phyloP scores from a whole-genome alignment of 2,888 invertebrate genomes.

The Eustalomyia histrio region DNA sequence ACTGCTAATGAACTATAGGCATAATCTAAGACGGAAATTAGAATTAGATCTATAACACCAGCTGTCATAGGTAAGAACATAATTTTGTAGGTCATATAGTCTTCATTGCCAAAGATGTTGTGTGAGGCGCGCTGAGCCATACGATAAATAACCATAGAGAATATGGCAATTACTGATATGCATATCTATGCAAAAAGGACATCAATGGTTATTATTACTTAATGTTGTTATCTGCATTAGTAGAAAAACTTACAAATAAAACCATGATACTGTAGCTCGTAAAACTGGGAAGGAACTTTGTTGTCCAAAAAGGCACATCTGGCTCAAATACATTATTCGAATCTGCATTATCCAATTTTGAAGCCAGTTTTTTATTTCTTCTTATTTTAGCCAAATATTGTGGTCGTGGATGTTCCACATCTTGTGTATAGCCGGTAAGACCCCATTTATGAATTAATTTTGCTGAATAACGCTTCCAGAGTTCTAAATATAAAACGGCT shows the following conservation, averaged over 20 bases:
- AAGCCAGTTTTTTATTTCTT: slow-evolving; percentile 79
- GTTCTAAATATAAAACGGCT: slow-evolving; percentile 87
- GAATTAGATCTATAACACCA: slow-evolving; percentile 87
- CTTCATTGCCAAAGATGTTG: slow-evolving; percentile 80
- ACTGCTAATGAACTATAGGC: slow-evolving; percentile 84
- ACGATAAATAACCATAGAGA: slow-evolving; percentile 88
- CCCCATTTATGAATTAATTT: slow-evolving; percentile 92
- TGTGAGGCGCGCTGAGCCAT: slow-evolving; percentile 84
- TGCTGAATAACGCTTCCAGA: slow-evolving; percentile 90
- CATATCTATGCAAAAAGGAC: slow-evolving; percentile 80
- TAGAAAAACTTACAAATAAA: slow-evolving; percentile 74
- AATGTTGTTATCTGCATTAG: not conserved
- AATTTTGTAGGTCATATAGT: slow-evolving; percentile 82
- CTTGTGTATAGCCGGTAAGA: slow-evolving; percentile 85
- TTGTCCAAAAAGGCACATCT: slow-evolving; percentile 88
- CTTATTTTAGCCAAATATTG: slow-evolving; percentile 85
- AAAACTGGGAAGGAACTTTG: slow-evolving; percentile 85
- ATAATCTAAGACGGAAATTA: slow-evolving; percentile 88
- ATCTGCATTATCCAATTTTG: slow-evolving; percentile 81
- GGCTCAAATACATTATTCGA: slow-evolving; percentile 84
- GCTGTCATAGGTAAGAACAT: slow-evolving; percentile 88
- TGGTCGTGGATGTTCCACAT: slow-evolving; percentile 88
- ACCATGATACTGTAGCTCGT: slow-evolving; percentile 85
- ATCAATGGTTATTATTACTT: not conserved
- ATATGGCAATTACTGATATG: slow-evolving; percentile 86